Conservation (phyloP, 2,888 invertebrate genomes). For the Drosophila pullipes region DNA sequence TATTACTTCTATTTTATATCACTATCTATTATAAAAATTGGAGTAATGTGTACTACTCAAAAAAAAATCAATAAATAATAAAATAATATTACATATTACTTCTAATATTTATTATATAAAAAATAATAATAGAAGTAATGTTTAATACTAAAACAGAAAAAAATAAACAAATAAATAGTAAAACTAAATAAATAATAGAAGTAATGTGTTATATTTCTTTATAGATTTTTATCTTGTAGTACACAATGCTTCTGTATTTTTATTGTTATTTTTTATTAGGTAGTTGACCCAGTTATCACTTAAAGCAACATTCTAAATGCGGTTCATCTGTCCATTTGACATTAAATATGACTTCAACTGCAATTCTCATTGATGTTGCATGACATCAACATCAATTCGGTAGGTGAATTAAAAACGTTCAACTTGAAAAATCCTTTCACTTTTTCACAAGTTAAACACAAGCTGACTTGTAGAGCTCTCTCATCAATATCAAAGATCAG, state of each 20-base stretch:
- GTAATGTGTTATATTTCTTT: background rate
- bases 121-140: background rate
- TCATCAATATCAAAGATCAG: constrained; percentile 32
- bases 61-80: background rate
- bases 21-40: too few relatives aligned
- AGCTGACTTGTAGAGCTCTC: constrained; percentile 52
- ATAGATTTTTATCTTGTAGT: background rate
- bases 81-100: background rate
- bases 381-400: constrained; percentile 10
- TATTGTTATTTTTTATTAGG: background rate
- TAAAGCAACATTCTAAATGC: constrained; percentile 39
- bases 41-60: background rate
- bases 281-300: constrained; percentile 11
- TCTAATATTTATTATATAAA: too few relatives aligned
- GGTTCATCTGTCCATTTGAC: constrained; percentile 18
- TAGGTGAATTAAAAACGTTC: constrained; percentile 7
- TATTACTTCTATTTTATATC: too few relatives aligned
- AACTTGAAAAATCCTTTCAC: constrained; percentile 74
- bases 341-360: constrained; percentile 2
- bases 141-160: background rate
- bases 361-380: constrained; percentile 50
- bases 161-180: background rate
- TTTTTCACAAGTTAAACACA: constrained; percentile 51
- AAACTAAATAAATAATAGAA: background rate
- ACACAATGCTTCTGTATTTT: background rate